These are phyloP conservation scores for Aphidius ervi DNA, from an alignment of 1,140 invertebrate species.

Conservation along the genomic window DNA sequence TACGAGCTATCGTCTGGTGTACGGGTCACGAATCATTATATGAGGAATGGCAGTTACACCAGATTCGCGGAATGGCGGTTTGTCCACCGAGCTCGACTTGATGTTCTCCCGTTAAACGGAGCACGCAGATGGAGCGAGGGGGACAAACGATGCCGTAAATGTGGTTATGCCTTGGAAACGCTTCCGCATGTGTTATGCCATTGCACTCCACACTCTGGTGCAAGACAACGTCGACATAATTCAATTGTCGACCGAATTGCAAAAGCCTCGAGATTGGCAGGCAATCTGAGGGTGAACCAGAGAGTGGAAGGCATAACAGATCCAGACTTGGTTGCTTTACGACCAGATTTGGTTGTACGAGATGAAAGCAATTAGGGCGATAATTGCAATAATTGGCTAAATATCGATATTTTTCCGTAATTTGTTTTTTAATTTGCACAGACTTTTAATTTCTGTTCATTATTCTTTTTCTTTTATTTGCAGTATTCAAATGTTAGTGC, in stretches of 20 bases:
- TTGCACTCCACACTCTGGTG: conserved; percentile 26
- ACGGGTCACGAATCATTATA: conserved; percentile 30
- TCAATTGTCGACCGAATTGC: conserved; percentile 17
- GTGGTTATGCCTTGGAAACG: conserved; percentile 26
- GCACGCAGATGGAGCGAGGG: conserved; percentile 8
- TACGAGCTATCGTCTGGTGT: conserved; percentile 9
- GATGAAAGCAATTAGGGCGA: conserved; percentile 27
- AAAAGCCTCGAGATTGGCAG: conserved; percentile 7
- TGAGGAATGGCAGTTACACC: conserved; percentile 29
- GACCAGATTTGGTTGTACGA: conserved; percentile 37
- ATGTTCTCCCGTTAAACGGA: conserved; percentile 38
- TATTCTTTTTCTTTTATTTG: no score
- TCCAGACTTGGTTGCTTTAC: conserved; percentile 16
- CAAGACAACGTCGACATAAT: conserved; percentile 21
- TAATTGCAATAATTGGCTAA: no score
- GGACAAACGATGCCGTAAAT: conserved; percentile 33
- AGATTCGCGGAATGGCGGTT: conserved; percentile 45
- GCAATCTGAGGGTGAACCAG: conserved; percentile 13
- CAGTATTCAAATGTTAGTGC: no score
- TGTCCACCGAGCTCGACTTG: conserved; percentile 39
- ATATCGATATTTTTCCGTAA: no score
- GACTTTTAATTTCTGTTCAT: no score
- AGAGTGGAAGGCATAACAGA: conserved; percentile 18
- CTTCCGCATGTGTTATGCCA: conserved; percentile 39
- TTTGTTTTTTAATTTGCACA: no score